These are phyloP conservation scores for Augochlora pura DNA, from an alignment of 1,140 invertebrate species.

Conservation along the genomic window DNA sequence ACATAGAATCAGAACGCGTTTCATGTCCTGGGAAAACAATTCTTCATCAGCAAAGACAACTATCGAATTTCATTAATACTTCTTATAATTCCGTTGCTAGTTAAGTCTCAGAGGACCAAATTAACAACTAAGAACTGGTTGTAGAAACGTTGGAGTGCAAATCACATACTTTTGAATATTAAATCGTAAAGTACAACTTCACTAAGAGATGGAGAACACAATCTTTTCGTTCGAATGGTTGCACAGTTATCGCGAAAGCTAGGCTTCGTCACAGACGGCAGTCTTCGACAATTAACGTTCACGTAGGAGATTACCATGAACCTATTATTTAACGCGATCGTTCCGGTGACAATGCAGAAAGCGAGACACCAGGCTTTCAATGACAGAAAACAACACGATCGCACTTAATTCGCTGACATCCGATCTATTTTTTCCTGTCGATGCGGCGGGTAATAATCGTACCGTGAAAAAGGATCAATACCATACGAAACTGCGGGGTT, in stretches of 20 bases:
- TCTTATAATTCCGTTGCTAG: no score
- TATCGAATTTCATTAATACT: no score
- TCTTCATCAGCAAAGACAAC: no score
- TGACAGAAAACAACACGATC: not conserved
- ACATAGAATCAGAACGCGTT: no score
- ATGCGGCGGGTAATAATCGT: not conserved
- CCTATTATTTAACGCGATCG: slow-evolving; percentile 9
- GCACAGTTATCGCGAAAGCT: not conserved
- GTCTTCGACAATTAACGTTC: slow-evolving; percentile 6
- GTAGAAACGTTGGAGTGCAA: no score
- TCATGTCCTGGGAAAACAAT: no score
- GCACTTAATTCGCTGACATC: slow-evolving; percentile 23
- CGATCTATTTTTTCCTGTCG: slow-evolving; percentile 28
- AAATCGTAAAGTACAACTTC: no score
- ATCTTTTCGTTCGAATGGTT: not conserved
- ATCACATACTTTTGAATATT: no score
- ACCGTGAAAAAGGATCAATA: no score
- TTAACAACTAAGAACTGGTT: no score
- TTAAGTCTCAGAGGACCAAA: no score
- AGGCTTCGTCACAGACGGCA: not conserved
- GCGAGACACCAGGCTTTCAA: not conserved
- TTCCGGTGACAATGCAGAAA: slow-evolving; percentile 15
- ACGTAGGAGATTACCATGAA: slow-evolving; percentile 10
- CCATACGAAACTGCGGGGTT: not conserved
- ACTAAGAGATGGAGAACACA: not conserved